Evolutionary conservation across 2,113 vertebrate genomes (phyloP), one percentile per base, ranked within the genome.

Genomic region (Campylorhamphus procurvoides): DNA sequence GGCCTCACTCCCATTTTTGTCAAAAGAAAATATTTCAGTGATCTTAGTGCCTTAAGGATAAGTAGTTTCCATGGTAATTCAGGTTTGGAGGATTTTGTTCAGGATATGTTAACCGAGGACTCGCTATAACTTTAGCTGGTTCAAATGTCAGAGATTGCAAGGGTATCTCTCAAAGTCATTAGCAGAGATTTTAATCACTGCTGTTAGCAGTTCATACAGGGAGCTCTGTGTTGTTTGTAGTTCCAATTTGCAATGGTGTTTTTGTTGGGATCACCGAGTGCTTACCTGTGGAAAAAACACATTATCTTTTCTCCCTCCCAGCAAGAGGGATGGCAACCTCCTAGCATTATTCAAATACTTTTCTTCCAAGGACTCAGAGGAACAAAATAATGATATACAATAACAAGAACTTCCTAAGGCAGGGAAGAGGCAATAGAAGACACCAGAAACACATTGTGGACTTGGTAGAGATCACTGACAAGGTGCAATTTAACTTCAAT

Each of bases 31-130:
- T 77, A 93, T 55, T 85, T 93, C 75, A 67, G 71, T 67, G 66
- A 10, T 80, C 74, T 47, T 35, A 42, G 46, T 88, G 68, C 67
- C 78, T 90, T 88, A 67, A 73, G 67, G 63, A 79, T 87, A 95
- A 93, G 82, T 71, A 58, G 74, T 94, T 96, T 93, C 94, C 85
- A 94, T 95, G 87, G 93, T 62, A 93, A 91, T 91, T 90, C 58
- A 83, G 31, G 25, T 89, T 89, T 78, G 64, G 39, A 56, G 63
- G 42, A 88, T 89, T 89, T 89, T 83, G 33, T 33, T 76, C 39
- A 66, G 72, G 87, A 42, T 89, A 55, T 55, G 24, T 93, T 76
- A 69, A 85, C 60, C 4, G 6, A 88, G 31, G 39, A 66, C 55
- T 73, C 83, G 33, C 66, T 52, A 59, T 84, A 84, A 55, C 60